Evolutionary conservation across 2,797 vertebrate species (phyloP).

Genomic region (Siniperca scherzeri): DNA sequence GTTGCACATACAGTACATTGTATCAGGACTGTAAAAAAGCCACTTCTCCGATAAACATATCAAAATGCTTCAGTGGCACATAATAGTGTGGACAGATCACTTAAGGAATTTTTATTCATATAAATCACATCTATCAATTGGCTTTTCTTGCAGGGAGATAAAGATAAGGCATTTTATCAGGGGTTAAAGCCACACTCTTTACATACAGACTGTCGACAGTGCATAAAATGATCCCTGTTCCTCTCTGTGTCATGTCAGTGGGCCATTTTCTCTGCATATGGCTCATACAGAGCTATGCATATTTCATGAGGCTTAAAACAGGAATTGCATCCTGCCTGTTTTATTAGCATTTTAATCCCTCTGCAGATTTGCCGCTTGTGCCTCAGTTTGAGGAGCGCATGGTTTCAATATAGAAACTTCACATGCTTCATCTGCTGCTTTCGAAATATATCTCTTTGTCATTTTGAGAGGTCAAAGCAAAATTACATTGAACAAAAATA

Average conservation of each 20-base stretch:
- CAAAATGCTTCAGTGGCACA: neutral
- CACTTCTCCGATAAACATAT: neutral
- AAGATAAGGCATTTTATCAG: slow-evolving; percentile 43
- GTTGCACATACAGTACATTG: neutral
- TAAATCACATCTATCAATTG: slow-evolving; percentile 35
- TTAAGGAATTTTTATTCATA: slow-evolving; percentile 23
- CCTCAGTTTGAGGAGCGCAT: slow-evolving; percentile 41
- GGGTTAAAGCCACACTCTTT: slow-evolving; percentile 60
- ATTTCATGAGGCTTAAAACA: slow-evolving; percentile 84
- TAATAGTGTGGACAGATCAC: slow-evolving; percentile 7
- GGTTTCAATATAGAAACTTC: slow-evolving; percentile 67
- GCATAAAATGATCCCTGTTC: slow-evolving; percentile 71
- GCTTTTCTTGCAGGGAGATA: slow-evolving; percentile 34
- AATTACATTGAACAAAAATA: slow-evolving; percentile 5
- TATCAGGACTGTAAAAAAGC: neutral
- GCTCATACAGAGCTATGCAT: slow-evolving; percentile 76
- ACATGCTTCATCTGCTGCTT: slow-evolving; percentile 61
- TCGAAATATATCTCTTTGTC: slow-evolving; percentile 55
- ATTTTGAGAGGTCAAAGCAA: slow-evolving; percentile 49
- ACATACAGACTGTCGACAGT: slow-evolving; percentile 65
- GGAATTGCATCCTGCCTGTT: slow-evolving; percentile 81
- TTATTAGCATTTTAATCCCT: slow-evolving; percentile 87
- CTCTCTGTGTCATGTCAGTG: slow-evolving; percentile 46
- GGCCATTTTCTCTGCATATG: slow-evolving; percentile 68
- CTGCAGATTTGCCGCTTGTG: slow-evolving; percentile 65